These are phyloP conservation scores for Grammatotria lemairii DNA, from an alignment of 2,113 vertebrate genomes.

Conservation along the genomic window DNA sequence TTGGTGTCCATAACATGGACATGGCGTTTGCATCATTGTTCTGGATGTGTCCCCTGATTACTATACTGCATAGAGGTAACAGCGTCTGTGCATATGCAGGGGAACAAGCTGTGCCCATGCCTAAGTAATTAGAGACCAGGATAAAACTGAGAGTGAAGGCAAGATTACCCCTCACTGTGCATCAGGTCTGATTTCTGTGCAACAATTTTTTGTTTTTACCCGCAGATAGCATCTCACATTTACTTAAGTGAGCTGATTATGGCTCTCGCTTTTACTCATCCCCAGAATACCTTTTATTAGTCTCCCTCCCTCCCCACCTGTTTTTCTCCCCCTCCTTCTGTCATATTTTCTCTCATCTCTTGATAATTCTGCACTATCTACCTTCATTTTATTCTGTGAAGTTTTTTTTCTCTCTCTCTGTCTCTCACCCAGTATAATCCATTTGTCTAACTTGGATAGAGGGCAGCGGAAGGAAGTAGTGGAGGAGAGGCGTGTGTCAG, in stretches of 20 bases:
- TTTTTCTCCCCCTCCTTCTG: background rate
- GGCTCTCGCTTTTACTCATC: slow-evolving; percentile 34
- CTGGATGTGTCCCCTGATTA: slow-evolving; percentile 58
- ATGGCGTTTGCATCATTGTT: slow-evolving; percentile 41
- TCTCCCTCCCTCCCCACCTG: background rate
- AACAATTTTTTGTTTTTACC: slow-evolving; percentile 25
- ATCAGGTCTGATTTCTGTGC: slow-evolving; percentile 51
- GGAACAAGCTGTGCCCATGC: slow-evolving; percentile 64
- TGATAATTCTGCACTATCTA: slow-evolving; percentile 1
- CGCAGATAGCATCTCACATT: slow-evolving; percentile 44
- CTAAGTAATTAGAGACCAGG: slow-evolving; percentile 57
- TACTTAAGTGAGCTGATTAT: slow-evolving; percentile 53
- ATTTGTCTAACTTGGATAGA: slow-evolving; percentile 48
- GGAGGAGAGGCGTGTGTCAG: slow-evolving; percentile 60
- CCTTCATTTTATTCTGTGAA: slow-evolving; percentile 33
- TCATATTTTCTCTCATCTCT: background rate
- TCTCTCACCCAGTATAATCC: slow-evolving; percentile 33
- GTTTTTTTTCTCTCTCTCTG: background rate
- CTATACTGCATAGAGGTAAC: slow-evolving; percentile 44
- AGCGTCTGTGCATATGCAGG: slow-evolving; percentile 48
- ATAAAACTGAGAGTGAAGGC: slow-evolving; percentile 27
- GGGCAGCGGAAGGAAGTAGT: slow-evolving; percentile 62
- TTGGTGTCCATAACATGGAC: slow-evolving; percentile 32
- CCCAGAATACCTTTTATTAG: slow-evolving; percentile 40
- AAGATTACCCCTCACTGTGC: slow-evolving; percentile 31